phyloP scores from a whole-genome alignment of 1,140 invertebrate species.

The Caenorhabditis briggsae region DNA sequence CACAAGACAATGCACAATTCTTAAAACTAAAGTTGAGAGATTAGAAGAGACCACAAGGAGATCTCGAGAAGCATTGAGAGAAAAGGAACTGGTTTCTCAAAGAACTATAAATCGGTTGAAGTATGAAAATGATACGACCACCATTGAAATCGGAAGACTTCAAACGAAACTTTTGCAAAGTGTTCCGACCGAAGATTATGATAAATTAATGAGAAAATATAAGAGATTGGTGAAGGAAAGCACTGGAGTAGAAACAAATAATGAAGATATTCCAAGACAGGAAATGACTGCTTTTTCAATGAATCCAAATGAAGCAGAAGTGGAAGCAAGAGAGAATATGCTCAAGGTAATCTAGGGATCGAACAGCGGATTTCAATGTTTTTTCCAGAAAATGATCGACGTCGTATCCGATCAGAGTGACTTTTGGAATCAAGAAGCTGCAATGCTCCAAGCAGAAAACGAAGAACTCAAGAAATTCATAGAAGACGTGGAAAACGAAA shows the following conservation, averaged over 20 bases:
- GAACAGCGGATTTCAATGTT: not conserved
- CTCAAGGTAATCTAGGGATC: constrained; percentile 11
- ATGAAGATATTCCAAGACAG: constrained; percentile 47
- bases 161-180: constrained; percentile 64
- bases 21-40: constrained; percentile 22
- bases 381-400: constrained; percentile 61
- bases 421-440: constrained; percentile 61
- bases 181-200: constrained; percentile 55
- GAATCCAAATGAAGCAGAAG: constrained; percentile 23
- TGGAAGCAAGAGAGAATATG: constrained; percentile 46
- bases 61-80: constrained; percentile 6
- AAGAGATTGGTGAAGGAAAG: constrained; percentile 56
- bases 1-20: constrained; percentile 24
- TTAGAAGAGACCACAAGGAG: constrained; percentile 33
- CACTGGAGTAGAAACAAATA: constrained; percentile 46
- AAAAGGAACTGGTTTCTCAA: not conserved
- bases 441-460: constrained; percentile 61
- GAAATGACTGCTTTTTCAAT: constrained; percentile 34
- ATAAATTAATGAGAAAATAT: constrained; percentile 58
- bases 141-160: constrained; percentile 59
- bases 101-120: constrained; percentile 16
- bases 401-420: constrained; percentile 65
- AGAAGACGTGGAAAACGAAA: constrained; percentile 66
- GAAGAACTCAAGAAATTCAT: constrained; percentile 65
- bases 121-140: constrained; percentile 57